Percentiles rank a stretch among this genome's conserved stretches.
These are phyloP conservation scores for Drosophila ezoana DNA, from an alignment of 2,888 invertebrate species.

Conservation along the genomic window DNA sequence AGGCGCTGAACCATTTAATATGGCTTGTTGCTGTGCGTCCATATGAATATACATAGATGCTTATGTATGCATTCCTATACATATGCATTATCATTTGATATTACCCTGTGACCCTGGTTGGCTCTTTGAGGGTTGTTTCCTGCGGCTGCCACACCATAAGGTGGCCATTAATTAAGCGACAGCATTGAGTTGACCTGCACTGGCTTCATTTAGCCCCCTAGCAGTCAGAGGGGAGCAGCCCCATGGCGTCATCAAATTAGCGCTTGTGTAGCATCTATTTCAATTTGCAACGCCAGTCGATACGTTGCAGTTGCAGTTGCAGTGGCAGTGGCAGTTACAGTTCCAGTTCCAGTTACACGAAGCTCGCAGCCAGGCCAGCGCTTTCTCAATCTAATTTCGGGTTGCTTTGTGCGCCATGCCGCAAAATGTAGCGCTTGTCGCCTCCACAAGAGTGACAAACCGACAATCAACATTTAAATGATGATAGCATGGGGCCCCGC, in stretches of 20 bases:
- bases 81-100: constrained; percentile 1
- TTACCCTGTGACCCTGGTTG: neutral
- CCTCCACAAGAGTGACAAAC: constrained; percentile 35
- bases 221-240: neutral
- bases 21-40: constrained; percentile 21
- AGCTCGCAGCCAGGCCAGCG: constrained; percentile 12
- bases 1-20: constrained; percentile 70
- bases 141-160: constrained; percentile 26
- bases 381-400: constrained; percentile 40
- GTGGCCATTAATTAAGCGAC: constrained; percentile 38
- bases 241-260: constrained; percentile 53
- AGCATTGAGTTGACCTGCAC: constrained; percentile 1
- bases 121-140: constrained; percentile 37
- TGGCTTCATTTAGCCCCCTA: neutral
- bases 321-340: constrained; percentile 11
- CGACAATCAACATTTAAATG: constrained; percentile 69
- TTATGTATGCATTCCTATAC: neutral
- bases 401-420: constrained; percentile 13
- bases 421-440: constrained; percentile 33
- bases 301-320: constrained; percentile 15
- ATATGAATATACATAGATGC: constrained; percentile 8
- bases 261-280: constrained; percentile 49
- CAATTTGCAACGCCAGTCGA: constrained; percentile 44
- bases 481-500: constrained; percentile 42
- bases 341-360: constrained; percentile 13